These are phyloP conservation scores for Congeria kusceri DNA, from an alignment of 2,888 invertebrate genomes.

Conservation along the genomic window DNA sequence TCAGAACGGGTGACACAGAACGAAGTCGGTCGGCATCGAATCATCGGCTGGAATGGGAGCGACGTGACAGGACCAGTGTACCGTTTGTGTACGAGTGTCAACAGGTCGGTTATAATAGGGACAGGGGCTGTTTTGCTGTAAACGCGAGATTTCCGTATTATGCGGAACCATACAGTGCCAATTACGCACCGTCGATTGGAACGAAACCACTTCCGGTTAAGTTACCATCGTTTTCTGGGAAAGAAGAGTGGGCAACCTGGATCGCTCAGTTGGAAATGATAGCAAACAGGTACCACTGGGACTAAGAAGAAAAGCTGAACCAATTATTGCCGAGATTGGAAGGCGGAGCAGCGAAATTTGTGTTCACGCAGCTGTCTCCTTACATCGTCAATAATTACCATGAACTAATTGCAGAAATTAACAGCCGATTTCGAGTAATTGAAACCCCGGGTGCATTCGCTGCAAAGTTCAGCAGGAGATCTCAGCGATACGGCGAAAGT, in stretches of 20 bases:
- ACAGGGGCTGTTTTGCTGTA: no score
- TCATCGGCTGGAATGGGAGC: no score
- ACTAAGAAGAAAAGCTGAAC: constrained; percentile 17
- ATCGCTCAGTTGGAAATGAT: constrained; percentile 34
- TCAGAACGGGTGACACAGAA: no score
- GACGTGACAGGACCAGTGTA: no score
- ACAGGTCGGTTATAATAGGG: no score
- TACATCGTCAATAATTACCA: constrained; percentile 17
- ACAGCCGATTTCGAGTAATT: constrained; percentile 36
- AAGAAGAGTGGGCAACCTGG: constrained; percentile 49
- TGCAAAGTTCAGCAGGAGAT: constrained; percentile 40
- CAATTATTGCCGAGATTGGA: constrained; percentile 40
- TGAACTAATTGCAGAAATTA: constrained; percentile 29
- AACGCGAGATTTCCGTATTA: no score
- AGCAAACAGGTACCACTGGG: constrained; percentile 21
- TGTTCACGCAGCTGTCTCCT: constrained; percentile 31
- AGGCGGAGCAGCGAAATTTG: constrained; percentile 47
- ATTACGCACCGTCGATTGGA: no score
- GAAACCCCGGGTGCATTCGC: constrained; percentile 46
- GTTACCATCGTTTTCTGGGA: constrained; percentile 30
- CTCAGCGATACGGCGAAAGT: constrained; percentile 23
- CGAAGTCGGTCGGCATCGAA: no score
- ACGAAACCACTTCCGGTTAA: constrained; percentile 8
- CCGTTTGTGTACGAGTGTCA: no score
- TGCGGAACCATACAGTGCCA: no score